Percentiles rank a stretch among this genome's conserved stretches.
Conservation (phyloP, 2,113 vertebrate species). For the Engraulis encrasicolus region DNA sequence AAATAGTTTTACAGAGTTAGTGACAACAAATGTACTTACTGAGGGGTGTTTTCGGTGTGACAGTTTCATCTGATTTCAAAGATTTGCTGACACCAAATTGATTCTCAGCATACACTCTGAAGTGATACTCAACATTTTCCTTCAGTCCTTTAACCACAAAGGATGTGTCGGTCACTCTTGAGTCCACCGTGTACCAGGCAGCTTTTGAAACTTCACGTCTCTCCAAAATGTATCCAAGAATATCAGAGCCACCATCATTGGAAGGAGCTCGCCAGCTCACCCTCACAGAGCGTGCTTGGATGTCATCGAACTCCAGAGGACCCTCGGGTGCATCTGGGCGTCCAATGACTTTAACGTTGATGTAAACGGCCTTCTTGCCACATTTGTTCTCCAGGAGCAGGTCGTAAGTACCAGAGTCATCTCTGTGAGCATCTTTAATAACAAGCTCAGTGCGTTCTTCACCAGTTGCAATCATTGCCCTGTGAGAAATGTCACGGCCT, state of each 20-base stretch:
- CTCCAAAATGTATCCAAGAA: constrained; percentile 92
- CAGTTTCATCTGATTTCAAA: constrained; percentile 93
- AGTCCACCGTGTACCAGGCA: constrained; percentile 95
- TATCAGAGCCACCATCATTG: constrained; percentile 93
- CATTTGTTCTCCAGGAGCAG: constrained; percentile 96
- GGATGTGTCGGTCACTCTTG: constrained; percentile 89
- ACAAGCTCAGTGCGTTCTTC: constrained; percentile 96
- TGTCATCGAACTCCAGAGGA: constrained; percentile 96
- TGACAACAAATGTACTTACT: neutral
- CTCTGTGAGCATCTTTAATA: constrained; percentile 94
- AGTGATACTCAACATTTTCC: constrained; percentile 97
- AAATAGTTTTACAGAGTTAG: neutral
- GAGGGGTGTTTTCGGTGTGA: constrained; percentile 85
- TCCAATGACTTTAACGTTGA: constrained; percentile 97
- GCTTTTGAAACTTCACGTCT: constrained; percentile 95
- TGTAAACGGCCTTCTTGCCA: constrained; percentile 93
- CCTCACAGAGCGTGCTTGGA: constrained; percentile 92
- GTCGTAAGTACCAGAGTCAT: constrained; percentile 95
- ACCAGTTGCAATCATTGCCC: constrained; percentile 94
- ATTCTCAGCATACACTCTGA: constrained; percentile 94
- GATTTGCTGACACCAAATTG: constrained; percentile 93
- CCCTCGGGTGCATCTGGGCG: constrained; percentile 93
- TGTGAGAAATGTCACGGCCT: constrained; percentile 90
- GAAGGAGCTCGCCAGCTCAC: constrained; percentile 95
- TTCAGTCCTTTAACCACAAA: constrained; percentile 95